Evolutionary conservation across 2,888 invertebrate species (phyloP).

Genomic region (Athrips mouffetella): DNA sequence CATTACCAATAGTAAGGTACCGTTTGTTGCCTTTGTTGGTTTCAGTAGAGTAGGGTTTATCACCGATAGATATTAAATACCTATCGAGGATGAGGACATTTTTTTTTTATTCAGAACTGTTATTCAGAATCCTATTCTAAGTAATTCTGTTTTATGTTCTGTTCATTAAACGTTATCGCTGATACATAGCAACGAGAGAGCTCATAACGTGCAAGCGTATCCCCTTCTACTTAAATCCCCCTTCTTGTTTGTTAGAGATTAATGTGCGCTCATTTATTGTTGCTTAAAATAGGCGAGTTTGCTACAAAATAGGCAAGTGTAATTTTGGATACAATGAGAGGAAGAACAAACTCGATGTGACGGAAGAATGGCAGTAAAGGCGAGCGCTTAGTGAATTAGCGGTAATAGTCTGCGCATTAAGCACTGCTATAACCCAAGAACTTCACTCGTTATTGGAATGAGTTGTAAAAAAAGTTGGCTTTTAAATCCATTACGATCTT

Average conservation of each 20-base stretch:
- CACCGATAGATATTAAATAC: too few relatives aligned
- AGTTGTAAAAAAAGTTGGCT: too few relatives aligned
- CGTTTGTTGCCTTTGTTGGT: too few relatives aligned
- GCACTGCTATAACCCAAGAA: slow-evolving; percentile 35
- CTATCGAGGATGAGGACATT: too few relatives aligned
- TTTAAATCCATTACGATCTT: too few relatives aligned
- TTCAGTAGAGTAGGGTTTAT: too few relatives aligned
- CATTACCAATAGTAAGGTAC: too few relatives aligned
- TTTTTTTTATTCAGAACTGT: too few relatives aligned
- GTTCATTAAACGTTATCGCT: slow-evolving; percentile 8
- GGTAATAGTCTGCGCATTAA: slow-evolving; percentile 33
- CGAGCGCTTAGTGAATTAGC: slow-evolving; percentile 24
- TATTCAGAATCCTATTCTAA: not conserved
- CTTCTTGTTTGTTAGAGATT: slow-evolving; percentile 4
- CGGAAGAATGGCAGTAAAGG: slow-evolving; percentile 7
- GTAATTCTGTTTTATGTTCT: not conserved
- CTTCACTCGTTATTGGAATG: slow-evolving; percentile 37
- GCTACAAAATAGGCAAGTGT: slow-evolving; percentile 9
- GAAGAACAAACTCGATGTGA: not conserved
- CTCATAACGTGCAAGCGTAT: slow-evolving; percentile 1
- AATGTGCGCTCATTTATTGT: slow-evolving; percentile 13
- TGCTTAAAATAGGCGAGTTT: slow-evolving; percentile 13
- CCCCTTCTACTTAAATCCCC: slow-evolving; percentile 7
- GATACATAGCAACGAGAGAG: not conserved
- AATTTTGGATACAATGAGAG: not conserved